Percentiles rank a stretch among this genome's conserved stretches.
Conservation (phyloP, 2,113 vertebrate species). For the Eptatretus burgeri region DNA sequence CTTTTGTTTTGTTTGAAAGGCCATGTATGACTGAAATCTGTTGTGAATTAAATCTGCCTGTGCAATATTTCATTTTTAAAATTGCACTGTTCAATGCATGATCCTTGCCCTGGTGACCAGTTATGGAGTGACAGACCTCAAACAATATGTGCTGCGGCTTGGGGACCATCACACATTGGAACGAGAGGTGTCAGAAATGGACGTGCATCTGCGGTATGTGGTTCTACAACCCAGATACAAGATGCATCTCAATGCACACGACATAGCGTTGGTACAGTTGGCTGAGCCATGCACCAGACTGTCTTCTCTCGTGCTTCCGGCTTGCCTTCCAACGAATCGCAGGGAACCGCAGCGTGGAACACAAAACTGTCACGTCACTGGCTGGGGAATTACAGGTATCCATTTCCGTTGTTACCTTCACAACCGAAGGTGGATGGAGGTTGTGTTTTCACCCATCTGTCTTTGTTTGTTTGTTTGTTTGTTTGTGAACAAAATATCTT, state of each 20-base stretch:
- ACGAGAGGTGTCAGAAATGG: conserved; percentile 26
- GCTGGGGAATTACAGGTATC: conserved; percentile 39
- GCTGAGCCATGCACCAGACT: conserved; percentile 39
- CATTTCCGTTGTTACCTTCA: neutral
- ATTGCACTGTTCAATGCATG: too few relatives aligned
- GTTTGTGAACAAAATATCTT: too few relatives aligned
- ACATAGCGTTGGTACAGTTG: conserved; percentile 39
- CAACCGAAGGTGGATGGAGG: too few relatives aligned
- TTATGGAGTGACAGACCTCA: too few relatives aligned
- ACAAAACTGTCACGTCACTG: conserved; percentile 32
- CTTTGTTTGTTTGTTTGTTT: too few relatives aligned
- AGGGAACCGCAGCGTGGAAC: conserved; percentile 14
- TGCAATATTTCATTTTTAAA: too few relatives aligned
- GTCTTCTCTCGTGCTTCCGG: conserved; percentile 26
- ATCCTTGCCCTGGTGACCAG: too few relatives aligned
- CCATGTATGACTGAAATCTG: too few relatives aligned
- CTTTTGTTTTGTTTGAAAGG: too few relatives aligned
- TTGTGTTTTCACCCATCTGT: too few relatives aligned
- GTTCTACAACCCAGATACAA: conserved; percentile 45
- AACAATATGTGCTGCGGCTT: conserved; percentile 25
- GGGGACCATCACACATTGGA: conserved; percentile 42
- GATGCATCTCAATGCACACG: conserved; percentile 37
- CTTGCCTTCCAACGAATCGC: conserved; percentile 28
- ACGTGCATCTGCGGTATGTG: conserved; percentile 19
- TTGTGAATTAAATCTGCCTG: too few relatives aligned